phyloP scores from a whole-genome alignment of 2,888 invertebrate species.

The Temnothorax rugatulus region DNA sequence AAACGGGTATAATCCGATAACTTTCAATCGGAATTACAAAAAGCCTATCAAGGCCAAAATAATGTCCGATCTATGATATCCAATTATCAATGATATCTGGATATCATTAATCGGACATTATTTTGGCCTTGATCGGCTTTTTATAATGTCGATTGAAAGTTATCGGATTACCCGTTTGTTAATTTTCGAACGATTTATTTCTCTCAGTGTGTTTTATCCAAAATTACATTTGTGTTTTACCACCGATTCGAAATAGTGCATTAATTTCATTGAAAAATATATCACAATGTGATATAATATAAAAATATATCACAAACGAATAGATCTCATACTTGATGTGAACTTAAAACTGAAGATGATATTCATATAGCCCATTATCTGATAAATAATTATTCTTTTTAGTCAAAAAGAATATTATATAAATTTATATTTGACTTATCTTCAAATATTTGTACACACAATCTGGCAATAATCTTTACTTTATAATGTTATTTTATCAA shows the following conservation, averaged over 20 bases:
- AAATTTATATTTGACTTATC: not conserved
- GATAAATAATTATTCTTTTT: not conserved
- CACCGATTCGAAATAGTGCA: not conserved
- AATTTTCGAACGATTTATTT: too few relatives aligned
- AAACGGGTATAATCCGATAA: too few relatives aligned
- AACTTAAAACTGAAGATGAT: not conserved
- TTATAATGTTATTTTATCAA: not conserved
- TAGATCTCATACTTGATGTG: not conserved
- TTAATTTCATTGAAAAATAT: not conserved
- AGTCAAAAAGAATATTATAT: not conserved
- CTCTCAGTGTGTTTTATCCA: not conserved
- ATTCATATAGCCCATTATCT: not conserved
- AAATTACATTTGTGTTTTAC: not conserved
- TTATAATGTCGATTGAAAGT: too few relatives aligned
- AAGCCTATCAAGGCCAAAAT: too few relatives aligned
- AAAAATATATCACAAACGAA: not conserved
- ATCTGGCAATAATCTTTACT: not conserved
- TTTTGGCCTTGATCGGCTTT: too few relatives aligned
- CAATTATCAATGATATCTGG: too few relatives aligned
- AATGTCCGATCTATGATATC: too few relatives aligned
- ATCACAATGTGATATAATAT: not conserved
- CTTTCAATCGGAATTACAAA: too few relatives aligned
- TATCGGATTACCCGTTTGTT: too few relatives aligned
- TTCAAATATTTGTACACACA: not conserved
- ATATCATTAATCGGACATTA: too few relatives aligned